phyloP scores from a whole-genome alignment of 2,113 vertebrate species.

The Epinephelus moara region DNA sequence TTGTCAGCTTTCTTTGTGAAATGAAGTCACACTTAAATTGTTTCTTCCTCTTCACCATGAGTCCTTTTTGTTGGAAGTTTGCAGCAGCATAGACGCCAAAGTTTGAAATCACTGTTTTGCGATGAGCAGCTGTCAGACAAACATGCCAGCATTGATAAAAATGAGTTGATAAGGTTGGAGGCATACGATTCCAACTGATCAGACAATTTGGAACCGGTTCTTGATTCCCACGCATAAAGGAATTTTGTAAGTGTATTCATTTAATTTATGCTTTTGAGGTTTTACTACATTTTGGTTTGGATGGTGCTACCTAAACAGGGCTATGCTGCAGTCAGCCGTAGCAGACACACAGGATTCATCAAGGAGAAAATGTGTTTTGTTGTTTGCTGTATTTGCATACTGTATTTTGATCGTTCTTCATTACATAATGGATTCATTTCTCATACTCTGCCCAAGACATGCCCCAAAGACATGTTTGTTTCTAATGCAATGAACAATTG shows the following conservation, averaged over 20 bases:
- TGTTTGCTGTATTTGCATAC: constrained; percentile 55
- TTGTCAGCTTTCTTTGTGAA: too few relatives aligned
- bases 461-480: constrained; percentile 69
- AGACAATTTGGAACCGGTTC: too few relatives aligned
- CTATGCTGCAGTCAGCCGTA: background rate
- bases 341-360: constrained; percentile 35
- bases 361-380: constrained; percentile 45
- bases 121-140: too few relatives aligned
- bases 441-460: constrained; percentile 56
- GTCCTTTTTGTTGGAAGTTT: too few relatives aligned
- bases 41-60: too few relatives aligned
- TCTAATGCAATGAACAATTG: constrained; percentile 64
- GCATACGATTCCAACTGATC: too few relatives aligned
- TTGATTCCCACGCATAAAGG: background rate
- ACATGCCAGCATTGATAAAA: too few relatives aligned
- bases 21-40: too few relatives aligned
- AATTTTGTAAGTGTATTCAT: constrained; percentile 2
- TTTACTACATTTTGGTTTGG: background rate
- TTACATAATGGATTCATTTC: constrained; percentile 67
- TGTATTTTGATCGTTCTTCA: constrained; percentile 57
- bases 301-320: background rate
- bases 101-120: too few relatives aligned
- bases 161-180: too few relatives aligned
- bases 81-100: too few relatives aligned
- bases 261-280: constrained; percentile 8